Conservation (phyloP, 2,888 invertebrate species). For the Aspidiotus rigidus region DNA sequence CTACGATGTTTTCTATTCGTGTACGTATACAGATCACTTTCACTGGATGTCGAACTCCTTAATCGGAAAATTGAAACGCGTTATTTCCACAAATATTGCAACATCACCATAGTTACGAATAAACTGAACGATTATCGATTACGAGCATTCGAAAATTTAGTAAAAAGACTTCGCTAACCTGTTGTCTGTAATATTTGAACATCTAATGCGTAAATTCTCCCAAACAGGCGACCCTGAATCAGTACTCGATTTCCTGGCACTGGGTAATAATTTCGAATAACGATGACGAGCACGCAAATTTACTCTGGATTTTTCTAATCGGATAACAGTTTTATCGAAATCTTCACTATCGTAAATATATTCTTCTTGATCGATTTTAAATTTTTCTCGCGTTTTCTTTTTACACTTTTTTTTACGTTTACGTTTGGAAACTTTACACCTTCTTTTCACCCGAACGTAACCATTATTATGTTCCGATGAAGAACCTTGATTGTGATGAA, state of each 20-base stretch:
- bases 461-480: not conserved
- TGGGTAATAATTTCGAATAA: too few species aligned
- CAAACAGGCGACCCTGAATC: not conserved
- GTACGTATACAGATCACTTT: not conserved
- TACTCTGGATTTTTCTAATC: not conserved
- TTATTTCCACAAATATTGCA: not conserved
- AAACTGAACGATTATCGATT: not conserved
- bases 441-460: not conserved
- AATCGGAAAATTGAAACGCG: not conserved
- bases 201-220: not conserved
- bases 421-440: constrained; percentile 16
- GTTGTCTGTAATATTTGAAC: not conserved
- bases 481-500: too few species aligned
- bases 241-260: too few species aligned
- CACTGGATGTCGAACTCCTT: not conserved
- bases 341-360: not conserved
- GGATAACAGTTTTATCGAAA: constrained; percentile 3
- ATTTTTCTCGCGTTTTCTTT: constrained; percentile 14
- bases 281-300: not conserved
- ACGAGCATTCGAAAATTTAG: not conserved
- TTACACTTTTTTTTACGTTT: constrained; percentile 22
- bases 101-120: constrained; percentile 2
- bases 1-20: not conserved
- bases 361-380: constrained; percentile 11
- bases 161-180: not conserved